Conservation (phyloP, 1,140 invertebrate species). For the Heliothis virescens region DNA sequence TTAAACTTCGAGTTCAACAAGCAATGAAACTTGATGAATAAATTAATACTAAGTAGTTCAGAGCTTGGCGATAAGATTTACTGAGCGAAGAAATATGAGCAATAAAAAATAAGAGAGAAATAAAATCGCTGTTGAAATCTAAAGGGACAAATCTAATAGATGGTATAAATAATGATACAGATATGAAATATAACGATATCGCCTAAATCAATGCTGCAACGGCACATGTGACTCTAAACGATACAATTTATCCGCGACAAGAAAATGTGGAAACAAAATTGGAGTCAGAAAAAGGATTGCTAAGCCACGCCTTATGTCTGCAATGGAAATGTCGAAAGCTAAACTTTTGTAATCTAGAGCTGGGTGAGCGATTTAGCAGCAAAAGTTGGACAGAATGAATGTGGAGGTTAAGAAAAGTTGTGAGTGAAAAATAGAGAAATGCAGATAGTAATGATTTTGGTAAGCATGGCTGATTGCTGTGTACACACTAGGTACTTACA, state of each 20-base stretch:
- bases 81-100: not conserved
- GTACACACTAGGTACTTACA: no score
- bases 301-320: constrained; percentile 12
- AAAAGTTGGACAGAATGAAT: constrained; percentile 21
- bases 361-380: not conserved
- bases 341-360: constrained; percentile 25
- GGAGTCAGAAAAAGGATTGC: not conserved
- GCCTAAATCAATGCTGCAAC: not conserved
- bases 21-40: not conserved
- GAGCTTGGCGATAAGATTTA: not conserved
- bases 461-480: no score
- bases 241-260: constrained; percentile 13
- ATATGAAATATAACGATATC: not conserved
- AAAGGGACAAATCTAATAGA: not conserved
- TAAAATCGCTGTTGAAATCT: not conserved
- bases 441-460: no score
- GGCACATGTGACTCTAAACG: not conserved
- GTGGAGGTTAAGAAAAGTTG: not conserved
- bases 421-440: no score
- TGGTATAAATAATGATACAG: not conserved
- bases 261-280: constrained; percentile 13
- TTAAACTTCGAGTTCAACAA: not conserved
- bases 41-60: not conserved
- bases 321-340: constrained; percentile 7
- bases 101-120: not conserved